Conservation (phyloP, 2,113 vertebrate genomes). For the Callorhinus ursinus region DNA sequence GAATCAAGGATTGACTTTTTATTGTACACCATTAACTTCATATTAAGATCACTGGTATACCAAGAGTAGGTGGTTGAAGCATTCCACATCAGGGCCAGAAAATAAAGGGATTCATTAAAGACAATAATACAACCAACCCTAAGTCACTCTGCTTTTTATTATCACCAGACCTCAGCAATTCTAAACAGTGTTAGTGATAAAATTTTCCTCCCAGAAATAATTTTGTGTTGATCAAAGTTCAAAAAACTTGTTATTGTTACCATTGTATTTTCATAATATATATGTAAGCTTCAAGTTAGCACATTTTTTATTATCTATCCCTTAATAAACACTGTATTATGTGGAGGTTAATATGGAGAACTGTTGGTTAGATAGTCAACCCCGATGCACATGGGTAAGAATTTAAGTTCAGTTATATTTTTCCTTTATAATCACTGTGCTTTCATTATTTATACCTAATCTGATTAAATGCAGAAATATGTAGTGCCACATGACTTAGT, state of each 20-base stretch:
- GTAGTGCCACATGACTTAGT: background rate
- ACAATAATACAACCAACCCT: slow-evolving; percentile 22
- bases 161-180: background rate
- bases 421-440: background rate
- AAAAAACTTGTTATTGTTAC: background rate
- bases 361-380: background rate
- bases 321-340: background rate
- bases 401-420: background rate
- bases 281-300: background rate
- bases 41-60: background rate
- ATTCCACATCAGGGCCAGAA: background rate
- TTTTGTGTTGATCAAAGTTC: background rate
- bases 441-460: background rate
- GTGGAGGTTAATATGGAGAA: background rate
- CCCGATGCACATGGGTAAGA: background rate
- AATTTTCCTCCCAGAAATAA: background rate
- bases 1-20: background rate
- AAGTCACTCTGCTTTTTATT: slow-evolving; percentile 27
- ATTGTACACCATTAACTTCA: background rate
- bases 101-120: slow-evolving; percentile 22
- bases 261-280: background rate
- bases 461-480: background rate
- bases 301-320: slow-evolving; percentile 10
- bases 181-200: slow-evolving; percentile 11
- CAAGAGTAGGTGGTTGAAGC: background rate